Conservation (phyloP, 2,888 invertebrate genomes). For the Temnothorax unifasciatus region DNA sequence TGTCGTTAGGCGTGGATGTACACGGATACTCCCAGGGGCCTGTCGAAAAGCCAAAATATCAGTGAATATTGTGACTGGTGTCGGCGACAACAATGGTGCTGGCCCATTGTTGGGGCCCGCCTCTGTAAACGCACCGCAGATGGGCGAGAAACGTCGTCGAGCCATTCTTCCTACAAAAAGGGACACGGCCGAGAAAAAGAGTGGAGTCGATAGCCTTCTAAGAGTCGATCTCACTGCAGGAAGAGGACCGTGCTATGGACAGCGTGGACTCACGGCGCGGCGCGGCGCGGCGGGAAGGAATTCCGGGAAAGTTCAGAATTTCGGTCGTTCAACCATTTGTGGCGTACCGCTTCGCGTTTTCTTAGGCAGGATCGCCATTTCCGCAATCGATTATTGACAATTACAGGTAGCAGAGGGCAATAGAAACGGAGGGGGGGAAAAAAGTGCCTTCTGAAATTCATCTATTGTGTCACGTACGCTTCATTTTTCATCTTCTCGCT, state of each 20-base stretch:
- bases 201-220: slow-evolving; percentile 57
- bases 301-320: slow-evolving; percentile 29
- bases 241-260: slow-evolving; percentile 24
- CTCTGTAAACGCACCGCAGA: slow-evolving; percentile 77
- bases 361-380: not conserved
- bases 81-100: slow-evolving; percentile 75
- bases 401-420: not conserved
- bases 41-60: slow-evolving; percentile 76
- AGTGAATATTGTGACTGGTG: slow-evolving; percentile 79
- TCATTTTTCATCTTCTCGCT: not conserved
- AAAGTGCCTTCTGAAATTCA: not conserved
- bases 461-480: not conserved
- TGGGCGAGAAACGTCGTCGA: slow-evolving; percentile 74
- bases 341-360: not conserved
- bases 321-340: not conserved
- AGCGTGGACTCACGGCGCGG: not conserved
- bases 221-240: slow-evolving; percentile 62
- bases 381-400: not conserved
- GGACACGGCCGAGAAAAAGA: slow-evolving; percentile 56
- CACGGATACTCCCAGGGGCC: slow-evolving; percentile 61
- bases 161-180: slow-evolving; percentile 73
- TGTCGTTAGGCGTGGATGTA: slow-evolving; percentile 68
- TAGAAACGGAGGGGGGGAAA: not conserved
- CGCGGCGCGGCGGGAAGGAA: slow-evolving; percentile 52
- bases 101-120: slow-evolving; percentile 72